Evolutionary conservation across 2,888 invertebrate genomes (phyloP).

Genomic region (Dynastes grantii): DNA sequence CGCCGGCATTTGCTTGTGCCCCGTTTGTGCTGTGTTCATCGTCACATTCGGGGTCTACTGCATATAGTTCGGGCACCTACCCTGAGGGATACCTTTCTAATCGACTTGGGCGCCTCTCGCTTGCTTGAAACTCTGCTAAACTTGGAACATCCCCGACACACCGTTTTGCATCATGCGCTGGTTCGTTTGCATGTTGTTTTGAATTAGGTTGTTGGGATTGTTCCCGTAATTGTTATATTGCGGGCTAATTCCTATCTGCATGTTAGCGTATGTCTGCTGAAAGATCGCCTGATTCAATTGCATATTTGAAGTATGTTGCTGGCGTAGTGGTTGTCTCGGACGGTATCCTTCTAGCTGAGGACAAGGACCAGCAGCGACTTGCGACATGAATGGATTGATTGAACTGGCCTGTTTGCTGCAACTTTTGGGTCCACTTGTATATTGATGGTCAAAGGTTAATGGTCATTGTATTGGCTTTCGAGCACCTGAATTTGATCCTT

Average conservation of each 20-base stretch:
- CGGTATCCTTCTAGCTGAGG: slow-evolving; percentile 68
- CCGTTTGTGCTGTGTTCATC: slow-evolving; percentile 79
- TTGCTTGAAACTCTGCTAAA: slow-evolving; percentile 74
- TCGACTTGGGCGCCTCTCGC: slow-evolving; percentile 69
- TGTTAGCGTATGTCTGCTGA: slow-evolving; percentile 75
- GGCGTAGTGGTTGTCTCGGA: slow-evolving; percentile 70
- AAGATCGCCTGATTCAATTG: slow-evolving; percentile 73
- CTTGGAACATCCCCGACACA: slow-evolving; percentile 66
- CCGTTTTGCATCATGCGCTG: slow-evolving; percentile 67
- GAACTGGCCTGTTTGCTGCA: too few relatives aligned
- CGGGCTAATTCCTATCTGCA: slow-evolving; percentile 78
- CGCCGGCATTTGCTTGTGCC: slow-evolving; percentile 80
- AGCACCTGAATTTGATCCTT: too few relatives aligned
- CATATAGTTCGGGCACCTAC: slow-evolving; percentile 70
- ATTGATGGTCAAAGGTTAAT: too few relatives aligned
- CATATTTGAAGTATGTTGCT: slow-evolving; percentile 68
- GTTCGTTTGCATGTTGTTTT: slow-evolving; percentile 63
- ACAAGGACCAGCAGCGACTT: slow-evolving; percentile 65
- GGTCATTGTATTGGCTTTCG: too few relatives aligned
- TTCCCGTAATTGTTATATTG: slow-evolving; percentile 77
- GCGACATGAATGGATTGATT: slow-evolving; percentile 70
- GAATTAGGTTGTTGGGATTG: slow-evolving; percentile 69
- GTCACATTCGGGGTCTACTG: slow-evolving; percentile 88
- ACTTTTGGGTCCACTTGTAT: too few relatives aligned
- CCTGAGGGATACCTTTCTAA: slow-evolving; percentile 67